Evolutionary conservation across 1,140 invertebrate species (phyloP).

Genomic region (Pteromalus puparum): DNA sequence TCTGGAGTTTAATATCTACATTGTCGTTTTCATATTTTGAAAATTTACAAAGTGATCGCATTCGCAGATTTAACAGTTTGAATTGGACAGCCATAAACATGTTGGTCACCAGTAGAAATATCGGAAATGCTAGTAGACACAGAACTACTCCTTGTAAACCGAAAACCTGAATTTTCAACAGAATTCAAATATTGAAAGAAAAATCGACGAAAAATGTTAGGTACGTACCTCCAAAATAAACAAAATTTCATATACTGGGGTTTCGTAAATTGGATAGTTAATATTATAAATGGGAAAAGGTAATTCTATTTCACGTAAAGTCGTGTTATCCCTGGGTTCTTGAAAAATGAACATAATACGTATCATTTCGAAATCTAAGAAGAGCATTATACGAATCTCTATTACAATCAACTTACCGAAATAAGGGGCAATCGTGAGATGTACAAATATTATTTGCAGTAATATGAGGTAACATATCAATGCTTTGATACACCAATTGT

Average conservation of each 20-base stretch:
- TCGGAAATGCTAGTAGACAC: conserved; percentile 55
- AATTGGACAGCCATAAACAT: conserved; percentile 59
- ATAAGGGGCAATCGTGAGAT: conserved; percentile 56
- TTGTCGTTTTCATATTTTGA: neutral
- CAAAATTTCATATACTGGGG: conserved; percentile 60
- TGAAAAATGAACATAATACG: conserved; percentile 38
- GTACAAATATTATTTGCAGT: conserved; percentile 48
- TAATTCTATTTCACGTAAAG: conserved; percentile 48
- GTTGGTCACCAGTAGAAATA: conserved; percentile 55
- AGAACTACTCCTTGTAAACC: conserved; percentile 48
- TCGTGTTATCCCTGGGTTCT: conserved; percentile 27
- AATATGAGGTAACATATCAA: conserved; percentile 35
- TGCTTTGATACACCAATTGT: conserved; percentile 48
- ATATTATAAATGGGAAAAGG: conserved; percentile 58
- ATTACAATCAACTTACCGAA: conserved; percentile 43
- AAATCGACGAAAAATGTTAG: neutral
- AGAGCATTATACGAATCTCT: neutral
- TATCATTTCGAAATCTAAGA: conserved; percentile 33
- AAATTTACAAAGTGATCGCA: conserved; percentile 43
- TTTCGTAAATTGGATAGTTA: conserved; percentile 56
- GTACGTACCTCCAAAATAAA: conserved; percentile 57
- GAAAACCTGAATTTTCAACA: conserved; percentile 51
- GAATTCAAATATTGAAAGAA: neutral
- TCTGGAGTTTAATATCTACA: neutral
- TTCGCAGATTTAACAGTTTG: conserved; percentile 55